phyloP scores from a whole-genome alignment of 35 echinoderm and acorn worm species.

The Ophioderma brevispina region DNA sequence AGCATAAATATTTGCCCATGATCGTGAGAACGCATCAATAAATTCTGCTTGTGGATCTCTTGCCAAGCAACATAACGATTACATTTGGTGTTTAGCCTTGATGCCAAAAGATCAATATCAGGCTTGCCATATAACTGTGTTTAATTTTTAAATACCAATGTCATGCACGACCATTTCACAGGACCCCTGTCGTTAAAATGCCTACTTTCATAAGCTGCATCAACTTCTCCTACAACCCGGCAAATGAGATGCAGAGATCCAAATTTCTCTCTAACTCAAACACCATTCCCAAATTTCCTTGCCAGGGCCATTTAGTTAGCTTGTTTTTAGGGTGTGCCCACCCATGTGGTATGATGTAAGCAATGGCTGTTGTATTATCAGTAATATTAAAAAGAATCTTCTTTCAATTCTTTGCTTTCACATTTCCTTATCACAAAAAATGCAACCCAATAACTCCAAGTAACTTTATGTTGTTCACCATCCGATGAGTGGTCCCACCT shows the following conservation, averaged over 20 bases:
- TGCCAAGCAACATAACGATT: conserved; percentile 13
- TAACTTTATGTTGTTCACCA: conserved; percentile 75
- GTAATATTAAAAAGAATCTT: too few species aligned
- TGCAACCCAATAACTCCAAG: conserved; percentile 57
- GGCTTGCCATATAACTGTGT: conserved; percentile 41
- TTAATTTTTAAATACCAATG: background rate
- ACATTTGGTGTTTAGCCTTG: conserved; percentile 21
- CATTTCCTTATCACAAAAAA: conserved; percentile 50
- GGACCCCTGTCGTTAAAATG: conserved; percentile 62
- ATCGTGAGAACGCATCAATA: conserved; percentile 17
- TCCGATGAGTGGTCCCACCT: conserved; percentile 48
- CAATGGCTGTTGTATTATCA: conserved; percentile 52
- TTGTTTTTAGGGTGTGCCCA: conserved; percentile 17
- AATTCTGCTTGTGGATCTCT: conserved; percentile 21
- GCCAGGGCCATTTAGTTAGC: conserved; percentile 30
- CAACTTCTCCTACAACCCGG: conserved; percentile 52
- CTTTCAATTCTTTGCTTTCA: too few species aligned
- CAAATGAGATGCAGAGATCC: conserved; percentile 33
- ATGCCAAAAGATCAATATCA: conserved; percentile 50
- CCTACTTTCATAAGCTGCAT: conserved; percentile 47
- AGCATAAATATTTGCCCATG: conserved; percentile 14
- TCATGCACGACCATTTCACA: conserved; percentile 21
- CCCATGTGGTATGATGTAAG: conserved; percentile 41
- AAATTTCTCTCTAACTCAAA: conserved; percentile 19
- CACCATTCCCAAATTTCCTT: conserved; percentile 54